Evolutionary conservation across 2,113 vertebrate species (phyloP).

Genomic region (Phylloscopus whistleri): DNA sequence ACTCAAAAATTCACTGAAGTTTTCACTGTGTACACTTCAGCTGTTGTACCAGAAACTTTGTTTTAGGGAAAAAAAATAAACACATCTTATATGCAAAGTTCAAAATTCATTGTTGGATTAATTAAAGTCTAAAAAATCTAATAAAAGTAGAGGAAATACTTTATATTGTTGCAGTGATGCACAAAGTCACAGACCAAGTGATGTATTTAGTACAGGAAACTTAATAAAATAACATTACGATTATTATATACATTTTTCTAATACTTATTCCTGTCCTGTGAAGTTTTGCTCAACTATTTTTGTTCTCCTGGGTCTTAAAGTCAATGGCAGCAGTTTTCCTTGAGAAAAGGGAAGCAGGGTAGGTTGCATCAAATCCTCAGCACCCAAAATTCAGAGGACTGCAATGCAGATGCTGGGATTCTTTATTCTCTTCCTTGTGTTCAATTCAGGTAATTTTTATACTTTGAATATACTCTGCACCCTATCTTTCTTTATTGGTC

Average conservation of each 20-base stretch:
- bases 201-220: neutral
- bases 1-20: neutral
- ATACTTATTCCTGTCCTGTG: neutral
- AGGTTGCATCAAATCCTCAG: neutral
- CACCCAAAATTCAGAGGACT: neutral
- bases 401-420: neutral
- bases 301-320: neutral
- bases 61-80: neutral
- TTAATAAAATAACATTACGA: neutral
- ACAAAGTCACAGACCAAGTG: neutral
- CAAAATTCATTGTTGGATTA: neutral
- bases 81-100: neutral
- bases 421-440: neutral
- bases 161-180: neutral
- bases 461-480: neutral
- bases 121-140: neutral
- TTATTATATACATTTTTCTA: neutral
- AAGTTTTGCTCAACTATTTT: neutral
- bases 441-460: neutral
- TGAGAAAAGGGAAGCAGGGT: neutral
- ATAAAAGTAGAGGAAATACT: neutral
- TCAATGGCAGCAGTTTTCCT: neutral
- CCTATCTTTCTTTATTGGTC: neutral
- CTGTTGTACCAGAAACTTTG: neutral
- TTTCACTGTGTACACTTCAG: neutral